phyloP scores from a whole-genome alignment of 1,140 invertebrate species.

The Asobara japonica region DNA sequence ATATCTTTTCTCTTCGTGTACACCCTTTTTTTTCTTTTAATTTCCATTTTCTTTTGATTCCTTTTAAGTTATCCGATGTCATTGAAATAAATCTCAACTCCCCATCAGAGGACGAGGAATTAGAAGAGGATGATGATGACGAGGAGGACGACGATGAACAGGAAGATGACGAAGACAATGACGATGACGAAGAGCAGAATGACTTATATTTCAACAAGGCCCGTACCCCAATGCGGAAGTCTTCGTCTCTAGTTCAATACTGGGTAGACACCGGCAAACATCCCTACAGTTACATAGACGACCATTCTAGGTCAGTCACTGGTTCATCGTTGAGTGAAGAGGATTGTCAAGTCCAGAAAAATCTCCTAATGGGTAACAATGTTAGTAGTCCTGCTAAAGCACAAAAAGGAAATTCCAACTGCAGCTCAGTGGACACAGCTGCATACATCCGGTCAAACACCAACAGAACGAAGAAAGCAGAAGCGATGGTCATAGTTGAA shows the following conservation, averaged over 20 bases:
- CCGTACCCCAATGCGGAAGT: constrained; percentile 40
- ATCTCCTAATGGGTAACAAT: not conserved
- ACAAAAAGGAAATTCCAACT: constrained; percentile 29
- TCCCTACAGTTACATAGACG: constrained; percentile 32
- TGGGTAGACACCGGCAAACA: constrained; percentile 55
- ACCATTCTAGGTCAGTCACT: constrained; percentile 24
- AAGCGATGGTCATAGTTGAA: constrained; percentile 47
- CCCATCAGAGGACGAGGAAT: constrained; percentile 27
- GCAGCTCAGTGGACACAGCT: constrained; percentile 51
- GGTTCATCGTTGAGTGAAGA: constrained; percentile 38
- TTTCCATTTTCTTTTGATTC: not conserved
- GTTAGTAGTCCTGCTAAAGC: not conserved
- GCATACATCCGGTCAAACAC: constrained; percentile 53
- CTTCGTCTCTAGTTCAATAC: constrained; percentile 44
- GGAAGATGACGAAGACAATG: constrained; percentile 10
- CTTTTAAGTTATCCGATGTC: constrained; percentile 21
- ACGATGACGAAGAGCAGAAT: not conserved
- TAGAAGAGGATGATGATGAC: not conserved
- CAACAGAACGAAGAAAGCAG: constrained; percentile 48
- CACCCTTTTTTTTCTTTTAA: constrained; percentile 31
- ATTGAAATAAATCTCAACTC: constrained; percentile 25
- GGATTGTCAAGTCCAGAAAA: not conserved
- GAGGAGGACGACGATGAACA: not conserved
- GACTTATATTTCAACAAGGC: constrained; percentile 7
- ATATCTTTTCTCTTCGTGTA: constrained; percentile 2